phyloP scores from a whole-genome alignment of 2,888 invertebrate genomes.

The Cheilosia vulpina region DNA sequence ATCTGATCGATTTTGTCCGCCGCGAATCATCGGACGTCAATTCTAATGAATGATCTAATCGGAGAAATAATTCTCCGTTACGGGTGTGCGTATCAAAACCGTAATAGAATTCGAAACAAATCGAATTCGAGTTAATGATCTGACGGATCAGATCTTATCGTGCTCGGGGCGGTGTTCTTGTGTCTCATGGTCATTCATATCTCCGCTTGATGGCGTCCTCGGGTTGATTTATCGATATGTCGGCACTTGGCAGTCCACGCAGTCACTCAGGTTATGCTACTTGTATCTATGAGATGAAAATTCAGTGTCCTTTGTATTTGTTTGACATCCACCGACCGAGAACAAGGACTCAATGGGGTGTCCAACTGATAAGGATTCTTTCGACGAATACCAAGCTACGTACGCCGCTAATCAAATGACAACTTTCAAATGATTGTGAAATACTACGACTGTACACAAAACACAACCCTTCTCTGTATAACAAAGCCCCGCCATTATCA shows the following conservation, averaged over 20 bases:
- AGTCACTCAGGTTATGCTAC: neutral
- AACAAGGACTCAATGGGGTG: neutral
- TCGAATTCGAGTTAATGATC: constrained; percentile 40
- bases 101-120: constrained; percentile 56
- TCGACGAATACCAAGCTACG: too few relatives aligned
- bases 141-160: constrained; percentile 45
- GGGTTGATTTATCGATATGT: constrained; percentile 42
- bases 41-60: constrained; percentile 46
- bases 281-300: neutral
- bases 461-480: neutral
- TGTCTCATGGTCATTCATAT: constrained; percentile 14
- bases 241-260: neutral
- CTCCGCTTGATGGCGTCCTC: neutral
- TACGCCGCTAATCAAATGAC: neutral
- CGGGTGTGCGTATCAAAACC: constrained; percentile 51
- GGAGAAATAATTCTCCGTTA: constrained; percentile 37
- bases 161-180: constrained; percentile 38
- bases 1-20: constrained; percentile 54
- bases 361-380: too few relatives aligned
- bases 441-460: neutral
- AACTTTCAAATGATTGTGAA: too few relatives aligned
- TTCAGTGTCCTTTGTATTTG: neutral
- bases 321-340: neutral
- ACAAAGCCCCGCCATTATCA: constrained; percentile 33
- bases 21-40: constrained; percentile 9